Conservation (phyloP, 2,113 vertebrate species). For the Apaloderma vittatum region DNA sequence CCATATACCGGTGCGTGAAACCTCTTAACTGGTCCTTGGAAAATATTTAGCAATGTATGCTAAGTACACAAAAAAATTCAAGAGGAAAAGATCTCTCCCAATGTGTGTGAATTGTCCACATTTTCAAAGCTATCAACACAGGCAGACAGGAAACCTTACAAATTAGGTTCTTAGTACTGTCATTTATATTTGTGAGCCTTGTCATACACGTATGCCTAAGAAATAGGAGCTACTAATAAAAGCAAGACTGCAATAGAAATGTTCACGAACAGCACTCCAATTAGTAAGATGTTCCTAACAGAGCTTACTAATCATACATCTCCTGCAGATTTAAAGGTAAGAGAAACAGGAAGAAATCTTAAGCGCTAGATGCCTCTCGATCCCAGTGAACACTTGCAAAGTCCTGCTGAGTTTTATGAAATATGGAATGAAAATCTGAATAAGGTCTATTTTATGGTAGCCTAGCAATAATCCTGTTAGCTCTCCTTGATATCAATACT, state of each 20-base stretch:
- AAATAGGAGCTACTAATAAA: constrained; percentile 7
- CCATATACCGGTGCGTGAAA: neutral
- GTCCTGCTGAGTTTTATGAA: constrained; percentile 55
- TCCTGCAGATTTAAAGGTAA: constrained; percentile 19
- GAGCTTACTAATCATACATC: neutral
- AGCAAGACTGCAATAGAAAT: neutral
- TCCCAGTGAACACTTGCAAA: constrained; percentile 72
- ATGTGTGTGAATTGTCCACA: neutral
- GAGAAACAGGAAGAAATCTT: constrained; percentile 37
- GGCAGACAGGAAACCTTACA: neutral
- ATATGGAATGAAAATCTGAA: constrained; percentile 71
- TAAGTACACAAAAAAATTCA: neutral
- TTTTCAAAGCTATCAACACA: neutral
- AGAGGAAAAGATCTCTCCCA: neutral
- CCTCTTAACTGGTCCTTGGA: neutral
- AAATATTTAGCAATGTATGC: neutral
- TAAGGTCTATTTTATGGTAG: constrained; percentile 79
- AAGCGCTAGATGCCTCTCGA: constrained; percentile 62
- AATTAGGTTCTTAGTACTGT: neutral
- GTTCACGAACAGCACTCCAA: neutral
- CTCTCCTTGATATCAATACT: constrained; percentile 69
- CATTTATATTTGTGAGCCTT: neutral
- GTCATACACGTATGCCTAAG: neutral
- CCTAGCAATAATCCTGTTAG: constrained; percentile 73
- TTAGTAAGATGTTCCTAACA: neutral